phyloP scores from a whole-genome alignment of 1,140 invertebrate species.

The Heliothis virescens region DNA sequence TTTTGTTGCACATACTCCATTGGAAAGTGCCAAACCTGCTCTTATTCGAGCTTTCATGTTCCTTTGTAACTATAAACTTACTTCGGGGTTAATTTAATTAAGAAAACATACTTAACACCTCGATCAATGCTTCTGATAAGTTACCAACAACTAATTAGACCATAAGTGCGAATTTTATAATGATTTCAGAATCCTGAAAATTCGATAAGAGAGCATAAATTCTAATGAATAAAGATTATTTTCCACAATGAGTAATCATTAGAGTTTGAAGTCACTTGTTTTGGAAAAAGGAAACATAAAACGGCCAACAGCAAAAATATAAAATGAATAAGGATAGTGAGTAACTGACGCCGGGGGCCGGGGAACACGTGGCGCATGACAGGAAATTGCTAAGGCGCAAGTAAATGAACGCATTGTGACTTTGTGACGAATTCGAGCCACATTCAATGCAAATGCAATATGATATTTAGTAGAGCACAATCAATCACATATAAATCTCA shows the following conservation, averaged over 20 bases:
- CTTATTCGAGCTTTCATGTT: constrained; percentile 9
- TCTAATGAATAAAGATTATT: constrained; percentile 9
- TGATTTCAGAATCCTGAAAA: constrained; percentile 2
- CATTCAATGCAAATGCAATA: constrained; percentile 46
- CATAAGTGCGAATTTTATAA: background rate
- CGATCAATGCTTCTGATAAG: constrained; percentile 15
- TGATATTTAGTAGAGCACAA: constrained; percentile 26
- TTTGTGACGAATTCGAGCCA: constrained; percentile 46
- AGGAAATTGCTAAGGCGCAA: constrained; percentile 62
- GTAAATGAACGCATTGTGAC: constrained; percentile 38
- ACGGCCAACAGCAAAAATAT: constrained; percentile 43
- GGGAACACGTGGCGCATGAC: constrained; percentile 54
- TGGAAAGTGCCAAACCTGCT: constrained; percentile 35
- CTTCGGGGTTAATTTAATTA: background rate
- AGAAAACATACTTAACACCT: background rate
- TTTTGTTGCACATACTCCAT: constrained; percentile 21
- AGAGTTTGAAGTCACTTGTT: constrained; percentile 6
- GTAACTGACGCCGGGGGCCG: constrained; percentile 45
- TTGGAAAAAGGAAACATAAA: constrained; percentile 9
- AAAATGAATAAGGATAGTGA: constrained; percentile 56
- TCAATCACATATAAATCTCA: constrained; percentile 22
- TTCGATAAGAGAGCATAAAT: background rate
- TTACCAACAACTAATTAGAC: constrained; percentile 10
- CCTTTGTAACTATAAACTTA: constrained; percentile 7
- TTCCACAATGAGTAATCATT: constrained; percentile 32